These are phyloP conservation scores for Vombatus ursinus DNA, from an alignment of 2,113 vertebrate genomes.

Conservation along the genomic window DNA sequence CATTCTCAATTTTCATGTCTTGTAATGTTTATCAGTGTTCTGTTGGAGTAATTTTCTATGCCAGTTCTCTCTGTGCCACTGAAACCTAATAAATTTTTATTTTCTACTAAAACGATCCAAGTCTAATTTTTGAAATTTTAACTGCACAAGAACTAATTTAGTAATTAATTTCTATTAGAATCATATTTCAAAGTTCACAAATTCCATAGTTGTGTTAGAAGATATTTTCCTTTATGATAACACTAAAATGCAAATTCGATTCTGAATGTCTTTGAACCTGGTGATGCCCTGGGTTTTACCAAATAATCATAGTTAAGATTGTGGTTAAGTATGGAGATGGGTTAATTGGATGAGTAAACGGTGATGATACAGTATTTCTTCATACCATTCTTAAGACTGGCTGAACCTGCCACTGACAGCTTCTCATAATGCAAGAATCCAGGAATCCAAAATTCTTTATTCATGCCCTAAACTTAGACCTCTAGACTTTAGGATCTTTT, in stretches of 20 bases:
- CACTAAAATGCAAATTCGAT: background rate
- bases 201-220: background rate
- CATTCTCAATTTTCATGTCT: conserved; percentile 26
- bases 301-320: background rate
- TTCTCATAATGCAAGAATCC: conserved; percentile 28
- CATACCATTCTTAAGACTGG: background rate
- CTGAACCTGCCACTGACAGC: background rate
- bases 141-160: conserved; percentile 1
- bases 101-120: background rate
- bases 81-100: conserved; percentile 3
- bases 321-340: background rate
- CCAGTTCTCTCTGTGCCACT: conserved; percentile 30
- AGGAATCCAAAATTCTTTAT: conserved; percentile 21
- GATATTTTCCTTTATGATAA: background rate
- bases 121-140: conserved; percentile 6
- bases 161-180: conserved; percentile 1
- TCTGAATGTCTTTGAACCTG: background rate
- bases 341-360: background rate
- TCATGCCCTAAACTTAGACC: conserved; percentile 30
- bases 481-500: conserved; percentile 4
- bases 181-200: background rate
- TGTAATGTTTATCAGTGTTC: conserved; percentile 47
- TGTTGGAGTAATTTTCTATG: conserved; percentile 5
- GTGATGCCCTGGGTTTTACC: background rate
- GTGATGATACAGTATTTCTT: conserved; percentile 12